Base-by-base conservation (phyloP, 2,797 vertebrate genomes). In the Pterois miles region DNA sequence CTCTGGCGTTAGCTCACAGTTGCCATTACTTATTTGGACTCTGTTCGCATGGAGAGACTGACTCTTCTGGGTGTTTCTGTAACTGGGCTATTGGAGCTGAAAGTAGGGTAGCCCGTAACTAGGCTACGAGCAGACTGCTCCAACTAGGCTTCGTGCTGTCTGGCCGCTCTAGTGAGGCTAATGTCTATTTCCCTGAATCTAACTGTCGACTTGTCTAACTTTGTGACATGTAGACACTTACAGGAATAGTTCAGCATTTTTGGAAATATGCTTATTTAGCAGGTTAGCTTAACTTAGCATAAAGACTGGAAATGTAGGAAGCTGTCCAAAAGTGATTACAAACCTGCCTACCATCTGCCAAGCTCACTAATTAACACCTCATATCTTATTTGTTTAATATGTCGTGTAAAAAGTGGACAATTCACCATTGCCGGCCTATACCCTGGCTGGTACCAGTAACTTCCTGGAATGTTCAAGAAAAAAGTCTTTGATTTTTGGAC, bases 41-140 rank as follows among this genome's bases (percentile, higher is more conserved):
- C 33, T 56, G 81, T 63, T 81, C 82, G 87, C 65, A 72, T 75
- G 84, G 87, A 91, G 88, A 81, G 78, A 78, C 54, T 82, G 88
- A 90, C 87, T 93, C 87, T 90, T 89, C 74, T 84, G 87, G 88
- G 87, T 90, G 83, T 82, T 86, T 86, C 63, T 86, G 71, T 84
- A 94, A 94, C 85, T 94, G 90, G 92, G 92, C 90, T 93, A 90
- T 66, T 81, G 86, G 84, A 90, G 89, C 87, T 86, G 56, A 87
- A 94, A 93, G 86, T 94, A 94, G 92, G 92, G 66, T 93, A 92
- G 69, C 65, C 78, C 66, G 70, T 85, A 94, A 91, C 88, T 93
- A 74, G 93, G 91, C 88, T 94, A 79, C 18, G 72, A 57, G 63
- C 76, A 80, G 72, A 77, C 56, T 67, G 66, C 79, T 83, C 82